These are phyloP conservation scores for Buceros bicornis DNA, from an alignment of 2,797 vertebrate genomes.

Conservation along the genomic window DNA sequence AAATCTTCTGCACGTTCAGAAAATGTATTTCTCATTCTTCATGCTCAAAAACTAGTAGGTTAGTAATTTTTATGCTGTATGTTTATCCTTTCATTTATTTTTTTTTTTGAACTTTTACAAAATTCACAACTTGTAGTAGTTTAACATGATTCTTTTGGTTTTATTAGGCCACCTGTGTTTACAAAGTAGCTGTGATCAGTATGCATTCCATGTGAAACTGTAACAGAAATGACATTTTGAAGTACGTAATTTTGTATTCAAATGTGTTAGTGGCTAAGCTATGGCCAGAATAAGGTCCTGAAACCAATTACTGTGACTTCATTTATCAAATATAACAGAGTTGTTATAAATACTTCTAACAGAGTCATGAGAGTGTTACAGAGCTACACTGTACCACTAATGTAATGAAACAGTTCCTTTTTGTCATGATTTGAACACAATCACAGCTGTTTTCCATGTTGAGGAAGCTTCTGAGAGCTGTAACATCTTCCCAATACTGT, in stretches of 20 bases:
- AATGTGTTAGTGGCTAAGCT: conserved; percentile 76
- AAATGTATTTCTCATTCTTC: background rate
- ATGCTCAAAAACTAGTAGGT: background rate
- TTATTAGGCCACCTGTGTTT: conserved; percentile 48
- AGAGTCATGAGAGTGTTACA: conserved; percentile 74
- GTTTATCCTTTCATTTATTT: background rate
- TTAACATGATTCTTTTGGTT: conserved; percentile 41
- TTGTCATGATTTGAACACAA: conserved; percentile 35
- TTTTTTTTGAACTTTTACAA: background rate
- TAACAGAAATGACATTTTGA: conserved; percentile 83
- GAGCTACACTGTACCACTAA: background rate
- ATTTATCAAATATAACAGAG: conserved; percentile 85
- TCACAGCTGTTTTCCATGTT: background rate
- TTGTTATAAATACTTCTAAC: conserved; percentile 85
- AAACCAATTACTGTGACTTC: conserved; percentile 90
- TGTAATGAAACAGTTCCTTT: background rate
- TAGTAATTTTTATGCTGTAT: background rate
- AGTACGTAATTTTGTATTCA: conserved; percentile 87
- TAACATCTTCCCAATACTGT: background rate
- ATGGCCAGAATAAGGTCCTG: conserved; percentile 77
- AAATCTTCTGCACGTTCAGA: background rate
- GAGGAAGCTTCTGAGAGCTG: background rate
- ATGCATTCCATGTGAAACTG: conserved; percentile 79
- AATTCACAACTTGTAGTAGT: conserved; percentile 32
- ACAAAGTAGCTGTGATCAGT: conserved; percentile 79